Percentiles rank a stretch among this genome's conserved stretches.
Conservation (phyloP, 2,113 vertebrate species). For the Aspidoscelis tigris region DNA sequence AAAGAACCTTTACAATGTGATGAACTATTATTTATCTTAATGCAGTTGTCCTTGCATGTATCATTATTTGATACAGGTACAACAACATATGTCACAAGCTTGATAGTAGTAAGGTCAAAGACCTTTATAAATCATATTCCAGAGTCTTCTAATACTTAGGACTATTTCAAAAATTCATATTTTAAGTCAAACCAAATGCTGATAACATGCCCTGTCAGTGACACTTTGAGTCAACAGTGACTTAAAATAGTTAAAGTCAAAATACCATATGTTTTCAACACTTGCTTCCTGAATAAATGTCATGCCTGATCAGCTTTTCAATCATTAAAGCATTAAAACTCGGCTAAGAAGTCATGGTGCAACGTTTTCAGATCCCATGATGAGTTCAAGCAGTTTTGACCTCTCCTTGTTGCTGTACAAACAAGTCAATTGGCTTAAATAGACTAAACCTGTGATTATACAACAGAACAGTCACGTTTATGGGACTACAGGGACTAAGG, state of each 20-base stretch:
- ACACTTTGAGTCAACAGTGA: constrained; percentile 2
- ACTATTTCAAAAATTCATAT: background rate
- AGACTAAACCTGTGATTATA: no score
- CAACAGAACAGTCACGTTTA: no score
- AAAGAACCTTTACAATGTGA: no score
- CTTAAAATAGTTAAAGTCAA: constrained; percentile 4
- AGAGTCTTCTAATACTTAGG: background rate
- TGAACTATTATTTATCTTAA: no score
- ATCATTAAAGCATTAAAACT: constrained; percentile 18
- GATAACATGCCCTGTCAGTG: background rate
- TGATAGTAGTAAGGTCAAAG: background rate
- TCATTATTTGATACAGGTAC: background rate
- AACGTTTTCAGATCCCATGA: background rate
- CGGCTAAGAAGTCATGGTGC: constrained; percentile 10
- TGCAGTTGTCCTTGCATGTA: background rate
- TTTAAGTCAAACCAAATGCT: constrained; percentile 1
- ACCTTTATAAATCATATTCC: background rate
- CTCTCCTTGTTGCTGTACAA: background rate
- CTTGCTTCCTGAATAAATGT: constrained; percentile 9
- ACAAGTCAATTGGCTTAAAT: background rate
- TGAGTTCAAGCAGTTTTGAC: background rate
- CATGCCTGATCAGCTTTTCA: constrained; percentile 1
- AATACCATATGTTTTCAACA: constrained; percentile 14
- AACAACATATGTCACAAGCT: background rate
- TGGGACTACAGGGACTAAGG: no score